Evolutionary conservation across 2,797 vertebrate genomes (phyloP), one percentile per base, ranked within the genome.

Genomic region (Balearica regulorum): DNA sequence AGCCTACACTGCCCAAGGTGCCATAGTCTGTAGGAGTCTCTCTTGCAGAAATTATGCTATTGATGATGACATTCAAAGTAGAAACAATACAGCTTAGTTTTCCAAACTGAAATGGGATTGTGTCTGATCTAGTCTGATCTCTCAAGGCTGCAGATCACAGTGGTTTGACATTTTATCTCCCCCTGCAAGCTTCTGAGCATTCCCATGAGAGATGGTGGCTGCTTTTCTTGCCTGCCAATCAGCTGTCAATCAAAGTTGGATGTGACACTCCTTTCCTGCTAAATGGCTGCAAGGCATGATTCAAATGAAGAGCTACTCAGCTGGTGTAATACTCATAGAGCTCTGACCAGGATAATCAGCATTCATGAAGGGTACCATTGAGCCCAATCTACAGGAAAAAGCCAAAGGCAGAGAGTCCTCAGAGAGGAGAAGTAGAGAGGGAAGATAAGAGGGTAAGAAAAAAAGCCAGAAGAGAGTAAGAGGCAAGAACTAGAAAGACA

Each of bases 221-320:
- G 76, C 71, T 95, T 93, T 91, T 83, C 69, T 89, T 89, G 83
- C 89, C 89, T 97, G 95, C 87, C 94, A 92, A 60, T 96, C 94
- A 97, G 37, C 93, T 94, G 94, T 94, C 93, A 95, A 69, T 94
- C 93, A 93, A 58, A 88, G 48, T 0, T 90, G 78, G 54, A 76
- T 92, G 81, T 0, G 5, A 79, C 78, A 87, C 51, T 89, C 65
- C 86, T 94, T 75, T 94, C 89, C 60, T 81, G 53, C 65, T 96
- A 90, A 94, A 89, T 82, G 76, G 46, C 95, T 96, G 81, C 64
- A 83, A 97, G 93, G 80, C 86, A 75, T 65, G 35, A 93, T 92
- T 95, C 78, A 93, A 95, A 90, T 93, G 78, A 87, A 80, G 78
- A 91, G 65, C 76, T 87, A 55, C 54, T 95, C 83, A 68, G 71